Evolutionary conservation across 2,113 vertebrate species (phyloP).

Genomic region (Takifugu flavidus): DNA sequence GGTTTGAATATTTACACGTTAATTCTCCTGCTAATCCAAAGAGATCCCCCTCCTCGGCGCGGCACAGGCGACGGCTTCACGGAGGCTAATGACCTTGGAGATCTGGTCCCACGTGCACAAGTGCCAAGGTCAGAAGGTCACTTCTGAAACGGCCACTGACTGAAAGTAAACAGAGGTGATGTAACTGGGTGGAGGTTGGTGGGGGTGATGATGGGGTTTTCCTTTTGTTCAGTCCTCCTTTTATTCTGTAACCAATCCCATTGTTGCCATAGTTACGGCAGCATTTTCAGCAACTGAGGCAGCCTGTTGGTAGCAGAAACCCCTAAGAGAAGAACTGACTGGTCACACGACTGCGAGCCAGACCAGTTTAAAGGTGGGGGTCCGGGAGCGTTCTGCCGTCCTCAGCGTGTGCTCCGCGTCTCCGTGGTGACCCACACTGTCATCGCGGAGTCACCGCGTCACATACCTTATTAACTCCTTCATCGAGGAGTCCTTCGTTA

Average conservation of each 20-base stretch:
- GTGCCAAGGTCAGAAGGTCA: no score
- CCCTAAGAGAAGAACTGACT: neutral
- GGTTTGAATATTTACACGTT: conserved; percentile 33
- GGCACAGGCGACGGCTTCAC: neutral
- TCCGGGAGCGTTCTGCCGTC: conserved; percentile 1
- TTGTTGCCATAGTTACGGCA: neutral
- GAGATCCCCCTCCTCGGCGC: conserved; percentile 1
- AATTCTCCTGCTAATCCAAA: conserved; percentile 15
- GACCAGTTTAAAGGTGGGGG: no score
- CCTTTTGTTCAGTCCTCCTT: no score
- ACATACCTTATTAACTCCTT: conserved; percentile 38
- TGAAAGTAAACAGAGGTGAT: no score
- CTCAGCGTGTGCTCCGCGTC: neutral
- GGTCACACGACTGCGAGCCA: neutral
- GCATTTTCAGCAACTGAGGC: neutral
- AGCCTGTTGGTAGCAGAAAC: neutral
- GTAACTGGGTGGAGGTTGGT: no score
- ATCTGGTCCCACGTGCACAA: no score
- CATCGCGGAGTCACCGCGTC: neutral
- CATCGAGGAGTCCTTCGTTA: conserved; percentile 22
- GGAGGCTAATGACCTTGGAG: no score
- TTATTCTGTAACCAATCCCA: neutral
- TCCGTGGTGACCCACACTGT: conserved; percentile 11
- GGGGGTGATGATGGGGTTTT: no score
- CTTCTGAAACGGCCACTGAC: no score